phyloP scores from a whole-genome alignment of 2,888 invertebrate species.

The Villa cingulata region DNA sequence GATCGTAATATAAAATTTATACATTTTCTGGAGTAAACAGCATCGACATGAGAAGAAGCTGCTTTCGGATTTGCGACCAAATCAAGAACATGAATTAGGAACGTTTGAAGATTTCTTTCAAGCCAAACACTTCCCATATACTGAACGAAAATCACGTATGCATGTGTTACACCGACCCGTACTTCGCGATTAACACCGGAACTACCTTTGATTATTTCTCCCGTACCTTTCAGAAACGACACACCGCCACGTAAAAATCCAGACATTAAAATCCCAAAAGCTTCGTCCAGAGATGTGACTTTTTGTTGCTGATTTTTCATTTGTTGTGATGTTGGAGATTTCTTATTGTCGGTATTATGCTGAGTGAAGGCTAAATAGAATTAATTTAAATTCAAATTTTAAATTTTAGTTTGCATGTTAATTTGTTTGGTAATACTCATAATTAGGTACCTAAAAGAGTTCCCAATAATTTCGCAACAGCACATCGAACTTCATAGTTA shows the following conservation, averaged over 20 bases:
- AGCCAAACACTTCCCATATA: constrained; percentile 90
- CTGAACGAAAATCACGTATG: constrained; percentile 90
- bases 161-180: constrained; percentile 92
- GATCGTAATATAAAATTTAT: constrained; percentile 88
- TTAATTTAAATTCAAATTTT: no score
- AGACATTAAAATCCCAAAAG: constrained; percentile 76
- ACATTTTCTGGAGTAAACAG: constrained; percentile 94
- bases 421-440: no score
- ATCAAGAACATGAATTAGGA: constrained; percentile 82
- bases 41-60: constrained; percentile 91
- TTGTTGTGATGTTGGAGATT: constrained; percentile 17
- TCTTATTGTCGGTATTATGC: constrained; percentile 42
- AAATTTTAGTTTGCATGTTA: no score
- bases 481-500: constrained; percentile 82
- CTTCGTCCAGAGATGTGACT: constrained; percentile 77
- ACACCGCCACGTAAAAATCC: constrained; percentile 91
- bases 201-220: constrained; percentile 91
- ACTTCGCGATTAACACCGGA: constrained; percentile 90
- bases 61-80: constrained; percentile 92
- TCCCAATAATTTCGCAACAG: constrained; percentile 84
- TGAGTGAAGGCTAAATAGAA: constrained; percentile 52
- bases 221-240: constrained; percentile 83
- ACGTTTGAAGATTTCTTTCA: constrained; percentile 74
- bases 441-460: constrained; percentile 55
- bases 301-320: constrained; percentile 15